Base-by-base conservation (phyloP, 2,797 vertebrate genomes). In the Sciurus carolinensis region DNA sequence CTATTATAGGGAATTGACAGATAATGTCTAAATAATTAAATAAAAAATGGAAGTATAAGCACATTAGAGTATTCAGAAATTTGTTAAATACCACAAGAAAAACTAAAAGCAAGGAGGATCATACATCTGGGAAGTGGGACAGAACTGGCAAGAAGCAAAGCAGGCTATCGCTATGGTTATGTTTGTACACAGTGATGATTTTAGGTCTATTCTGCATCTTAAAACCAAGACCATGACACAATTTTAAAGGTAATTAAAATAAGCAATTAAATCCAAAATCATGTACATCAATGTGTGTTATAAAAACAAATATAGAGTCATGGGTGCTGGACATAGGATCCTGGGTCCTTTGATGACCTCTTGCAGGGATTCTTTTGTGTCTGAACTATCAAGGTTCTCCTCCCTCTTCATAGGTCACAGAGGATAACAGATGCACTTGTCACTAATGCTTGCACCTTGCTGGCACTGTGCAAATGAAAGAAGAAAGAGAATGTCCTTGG, bases 1-100 rank as follows among this genome's bases (percentile, higher is more conserved):
- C 6, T 47, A 6, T 86, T 11, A 6, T 1, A 85, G 36, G 22
- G n/a, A 33, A 2, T 6, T 1, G 14, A 72, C 0, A 64, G 44
- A 36, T n/a, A 62, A 66, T 76, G 10, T 69, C 50, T 73, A 69
- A 79, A 67, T 77, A 52, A 92, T 72, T 39, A 54, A 89, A 87
- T 83, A 0, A 50, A 90, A 94, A 87, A 71, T 75, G 22, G 33
- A 42, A 69, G 33, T 22, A 57, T 47, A 87, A 44, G 62, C n/a
- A 77, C 39, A 39, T 54, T 82, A 59, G 15, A 59, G 15, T 44
- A 67, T 73, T 67, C 22, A 73, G 54, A 72, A 59, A 73, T 42
- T 39, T 82, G 26, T 36, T 71, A 47, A 90, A 42, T 17, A 59
- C 28, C 30, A 77, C 39, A 92, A 64, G 26, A 72, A 81, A 89